Evolutionary conservation across 2,797 vertebrate genomes (phyloP), one percentile per base, ranked within the genome.

Genomic region (Sciurus vulgaris): DNA sequence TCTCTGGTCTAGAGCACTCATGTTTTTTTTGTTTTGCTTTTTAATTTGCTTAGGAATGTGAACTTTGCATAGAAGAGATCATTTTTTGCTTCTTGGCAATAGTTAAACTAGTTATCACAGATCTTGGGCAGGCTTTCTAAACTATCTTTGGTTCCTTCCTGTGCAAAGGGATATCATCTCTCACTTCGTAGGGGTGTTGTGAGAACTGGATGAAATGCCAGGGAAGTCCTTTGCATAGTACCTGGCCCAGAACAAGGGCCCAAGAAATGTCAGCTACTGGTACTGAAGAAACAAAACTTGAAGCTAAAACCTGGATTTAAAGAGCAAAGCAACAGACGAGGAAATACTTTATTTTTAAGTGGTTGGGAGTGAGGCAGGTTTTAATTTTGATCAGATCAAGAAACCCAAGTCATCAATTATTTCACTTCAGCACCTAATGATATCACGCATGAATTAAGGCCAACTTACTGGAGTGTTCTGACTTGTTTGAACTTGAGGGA

Each of bases 401-500:
- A 74, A 65, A 83, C 44, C 26, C 83, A 82, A 73, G 38, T 86
- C n/a, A 70, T 61, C 28, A 33, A 5, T 84, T 54, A 70, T 33
- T 86, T 91, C 65, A 87, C 83, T 91, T 92, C 22, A 63, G 54
- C n/a, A 77, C 72, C 49, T 95, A 72, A 67, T 70, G 82, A 78
- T 73, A 78, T 77, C 88, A 85, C 0, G 0, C 70, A 61, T n/a
- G 89, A 91, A 20, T 95, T 65, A 91, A 56, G 49, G 65, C 26
- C 63, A 83, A 59, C 18, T 94, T 33, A 30, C 35, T 28, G n/a
- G 65, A 49, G 15, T 35, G 30, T 82, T 93, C 47, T 73, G 89
- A 95, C 49, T 93, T 97, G 92, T 91, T 96, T 49, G 26, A 77
- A 90, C 87, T 67, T 76, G 78, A 82, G 38, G 47, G 33, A 69